Evolutionary conservation across 2,797 vertebrate species (phyloP).

Genomic region (Muscicapa comitata): DNA sequence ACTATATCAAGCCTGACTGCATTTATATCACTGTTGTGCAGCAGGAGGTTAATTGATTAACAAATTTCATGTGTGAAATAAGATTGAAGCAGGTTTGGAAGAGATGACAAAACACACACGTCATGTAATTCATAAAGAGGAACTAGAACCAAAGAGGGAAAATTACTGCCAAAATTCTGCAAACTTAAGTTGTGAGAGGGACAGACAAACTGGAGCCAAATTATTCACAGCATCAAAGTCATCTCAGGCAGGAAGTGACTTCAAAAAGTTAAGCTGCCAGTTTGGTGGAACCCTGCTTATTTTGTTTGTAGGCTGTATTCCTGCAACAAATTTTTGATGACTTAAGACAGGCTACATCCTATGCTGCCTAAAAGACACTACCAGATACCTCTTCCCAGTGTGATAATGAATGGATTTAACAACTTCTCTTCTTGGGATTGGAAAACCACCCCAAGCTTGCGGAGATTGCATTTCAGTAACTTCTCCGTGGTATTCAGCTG

Average conservation of each 20-base stretch:
- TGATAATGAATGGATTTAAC: neutral
- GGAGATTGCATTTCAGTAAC: neutral
- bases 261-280: neutral
- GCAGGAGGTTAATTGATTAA: neutral
- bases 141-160: neutral
- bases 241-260: neutral
- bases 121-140: neutral
- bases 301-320: neutral
- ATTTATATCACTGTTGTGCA: neutral
- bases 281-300: neutral
- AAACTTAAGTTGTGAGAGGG: neutral
- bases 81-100: neutral
- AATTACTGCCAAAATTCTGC: neutral
- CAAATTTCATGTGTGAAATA: neutral
- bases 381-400: neutral
- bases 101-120: neutral
- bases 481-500: neutral
- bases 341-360: neutral
- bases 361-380: neutral
- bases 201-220: neutral
- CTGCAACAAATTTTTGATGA: neutral
- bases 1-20: neutral
- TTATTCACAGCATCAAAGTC: neutral
- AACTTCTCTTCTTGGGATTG: neutral
- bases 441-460: neutral